These are phyloP conservation scores for Andrena hattorfiana DNA, from an alignment of 2,888 invertebrate genomes.

Conservation along the genomic window DNA sequence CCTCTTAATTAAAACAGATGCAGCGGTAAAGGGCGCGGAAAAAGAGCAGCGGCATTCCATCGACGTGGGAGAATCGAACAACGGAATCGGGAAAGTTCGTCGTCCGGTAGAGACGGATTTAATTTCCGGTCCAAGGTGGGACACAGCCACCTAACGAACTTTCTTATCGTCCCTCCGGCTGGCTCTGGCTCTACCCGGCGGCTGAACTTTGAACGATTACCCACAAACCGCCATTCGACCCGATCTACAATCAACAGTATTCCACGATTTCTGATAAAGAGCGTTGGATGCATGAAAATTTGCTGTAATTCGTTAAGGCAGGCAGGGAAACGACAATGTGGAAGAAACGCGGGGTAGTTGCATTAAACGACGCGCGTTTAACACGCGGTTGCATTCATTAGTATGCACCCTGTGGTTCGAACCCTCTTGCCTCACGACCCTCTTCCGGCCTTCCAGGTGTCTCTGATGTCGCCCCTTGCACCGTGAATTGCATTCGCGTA, in stretches of 20 bases:
- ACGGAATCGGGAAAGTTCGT: conserved; percentile 53
- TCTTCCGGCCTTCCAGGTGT: conserved; percentile 8
- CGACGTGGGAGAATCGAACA: conserved; percentile 18
- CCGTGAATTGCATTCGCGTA: conserved; percentile 20
- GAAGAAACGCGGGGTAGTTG: conserved; percentile 10
- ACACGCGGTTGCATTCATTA: conserved; percentile 31
- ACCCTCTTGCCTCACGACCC: not conserved
- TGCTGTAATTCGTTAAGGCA: not conserved
- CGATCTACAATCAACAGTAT: too few species aligned
- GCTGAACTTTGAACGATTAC: conserved; percentile 16
- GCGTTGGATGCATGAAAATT: too few species aligned
- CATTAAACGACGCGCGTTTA: conserved; percentile 29
- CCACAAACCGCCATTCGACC: not conserved
- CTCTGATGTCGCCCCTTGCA: not conserved
- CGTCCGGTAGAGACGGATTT: conserved; percentile 62
- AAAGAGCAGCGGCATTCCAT: not conserved
- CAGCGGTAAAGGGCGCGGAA: not conserved
- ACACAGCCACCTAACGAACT: conserved; percentile 50
- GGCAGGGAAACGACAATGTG: not conserved
- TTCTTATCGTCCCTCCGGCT: conserved; percentile 55
- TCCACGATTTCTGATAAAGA: too few species aligned
- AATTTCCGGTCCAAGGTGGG: conserved; percentile 60
- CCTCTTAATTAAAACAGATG: conserved; percentile 42
- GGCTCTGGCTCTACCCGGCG: not conserved
- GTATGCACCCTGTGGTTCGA: conserved; percentile 14